Evolutionary conservation across 2,113 vertebrate species (phyloP).

Genomic region (Ia io): DNA sequence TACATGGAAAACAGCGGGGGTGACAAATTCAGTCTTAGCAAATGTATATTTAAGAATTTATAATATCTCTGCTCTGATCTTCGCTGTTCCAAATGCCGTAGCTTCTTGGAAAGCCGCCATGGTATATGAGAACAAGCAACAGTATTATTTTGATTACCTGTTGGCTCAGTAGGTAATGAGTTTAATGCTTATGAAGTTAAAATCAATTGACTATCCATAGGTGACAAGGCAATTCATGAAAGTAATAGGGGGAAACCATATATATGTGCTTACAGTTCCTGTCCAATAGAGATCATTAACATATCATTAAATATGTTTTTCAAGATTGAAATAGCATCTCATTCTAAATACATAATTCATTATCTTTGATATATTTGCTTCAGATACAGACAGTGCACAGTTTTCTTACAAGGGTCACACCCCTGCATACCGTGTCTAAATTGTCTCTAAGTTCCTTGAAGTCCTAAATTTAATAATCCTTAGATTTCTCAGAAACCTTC

Average conservation of each 20-base stretch:
- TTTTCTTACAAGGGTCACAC: not conserved
- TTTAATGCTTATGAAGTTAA: constrained; percentile 20
- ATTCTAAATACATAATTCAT: not conserved
- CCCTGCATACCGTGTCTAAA: not conserved
- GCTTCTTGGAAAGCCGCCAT: not conserved
- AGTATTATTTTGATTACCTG: not conserved
- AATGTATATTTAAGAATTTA: not conserved
- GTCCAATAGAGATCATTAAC: not conserved
- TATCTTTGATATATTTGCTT: not conserved
- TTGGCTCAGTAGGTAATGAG: not conserved
- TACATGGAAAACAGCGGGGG: not conserved
- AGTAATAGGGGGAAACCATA: not conserved
- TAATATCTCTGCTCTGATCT: not conserved
- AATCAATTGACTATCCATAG: constrained; percentile 18
- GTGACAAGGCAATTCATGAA: not conserved
- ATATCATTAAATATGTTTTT: not conserved
- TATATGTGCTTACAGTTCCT: not conserved
- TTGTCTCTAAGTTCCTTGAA: not conserved
- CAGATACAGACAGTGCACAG: not conserved
- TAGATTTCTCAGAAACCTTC: constrained; percentile 12
- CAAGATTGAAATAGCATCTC: not conserved
- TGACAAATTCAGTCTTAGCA: not conserved
- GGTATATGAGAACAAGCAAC: not conserved
- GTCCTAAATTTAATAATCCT: not conserved
- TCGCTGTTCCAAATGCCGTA: not conserved